These are phyloP conservation scores for Anseranas semipalmata DNA, from an alignment of 2,113 vertebrate genomes.

Conservation along the genomic window DNA sequence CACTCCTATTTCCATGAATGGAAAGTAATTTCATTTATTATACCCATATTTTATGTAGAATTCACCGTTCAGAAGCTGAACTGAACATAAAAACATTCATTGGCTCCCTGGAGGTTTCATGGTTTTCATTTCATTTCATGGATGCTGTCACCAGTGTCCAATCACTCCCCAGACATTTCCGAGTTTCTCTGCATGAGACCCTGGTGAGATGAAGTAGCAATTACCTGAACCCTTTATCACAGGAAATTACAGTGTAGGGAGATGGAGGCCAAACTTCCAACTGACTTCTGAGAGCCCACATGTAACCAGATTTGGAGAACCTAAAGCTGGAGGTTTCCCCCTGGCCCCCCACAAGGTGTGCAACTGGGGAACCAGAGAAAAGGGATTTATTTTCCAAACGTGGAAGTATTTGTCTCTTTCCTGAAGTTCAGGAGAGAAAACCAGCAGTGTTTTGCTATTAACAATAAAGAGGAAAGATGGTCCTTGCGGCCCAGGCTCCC, in stretches of 20 bases:
- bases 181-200: background rate
- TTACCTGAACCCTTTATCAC: background rate
- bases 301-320: background rate
- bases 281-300: background rate
- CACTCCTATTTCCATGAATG: background rate
- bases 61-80: background rate
- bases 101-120: background rate
- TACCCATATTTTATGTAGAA: background rate
- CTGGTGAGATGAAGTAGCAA: background rate
- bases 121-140: background rate
- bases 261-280: background rate
- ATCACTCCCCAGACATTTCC: background rate
- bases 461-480: background rate
- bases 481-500: background rate
- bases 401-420: background rate
- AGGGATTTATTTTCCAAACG: background rate
- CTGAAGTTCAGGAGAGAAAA: background rate
- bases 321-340: background rate
- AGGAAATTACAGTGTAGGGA: background rate
- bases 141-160: fast-evolving
- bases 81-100: background rate
- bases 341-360: background rate
- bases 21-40: background rate
- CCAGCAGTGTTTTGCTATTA: background rate
- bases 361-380: background rate